Evolutionary conservation across 2,888 invertebrate species (phyloP), one percentile per base, ranked within the genome.

Genomic region (Nesidiocoris tenuis): DNA sequence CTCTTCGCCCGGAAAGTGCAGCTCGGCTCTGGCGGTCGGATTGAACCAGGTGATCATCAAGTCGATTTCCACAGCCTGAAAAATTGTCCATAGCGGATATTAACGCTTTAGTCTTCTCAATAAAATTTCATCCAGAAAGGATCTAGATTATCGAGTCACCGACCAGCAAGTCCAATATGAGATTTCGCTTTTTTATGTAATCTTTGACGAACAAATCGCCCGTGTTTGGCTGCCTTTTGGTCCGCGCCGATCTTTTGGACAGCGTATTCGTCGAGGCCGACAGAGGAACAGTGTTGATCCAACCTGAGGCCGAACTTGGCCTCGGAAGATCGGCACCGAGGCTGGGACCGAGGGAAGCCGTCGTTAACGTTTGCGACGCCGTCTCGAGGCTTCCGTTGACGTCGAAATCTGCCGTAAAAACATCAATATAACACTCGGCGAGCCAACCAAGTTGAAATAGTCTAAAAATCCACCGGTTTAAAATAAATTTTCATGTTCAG

Each of bases 41-140:
- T 99, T 98, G 83, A 96, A 92, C 98, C 98, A 99, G 0, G 92
- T 96, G 71, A 94, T 89, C 78, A 99, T 86, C 82, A 96, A 92
- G 84, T 99, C 98, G 81, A 99, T 93, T 84, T 98, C 96, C 16
- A 94, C 94, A 0, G 94, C 95, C 87, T 90, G 81, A 16, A 57
- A 63, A 18, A n/a, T n/a, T n/a, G n/a, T n/a, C n/a, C n/a, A n/a
- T n/a, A n/a, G n/a, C n/a, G n/a, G n/a, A n/a, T n/a, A n/a, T n/a
- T n/a, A n/a, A n/a, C n/a, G n/a, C n/a, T n/a, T n/a, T n/a, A n/a
- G n/a, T n/a, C n/a, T n/a, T n/a, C n/a, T n/a, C n/a, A n/a, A n/a
- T n/a, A n/a, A n/a, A n/a, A n/a, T n/a, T n/a, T n/a, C n/a, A n/a
- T n/a, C n/a, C n/a, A n/a, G n/a, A n/a, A n/a, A n/a, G n/a, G n/a